phyloP scores from a whole-genome alignment of 1,140 invertebrate genomes.

The Caenorhabditis latens region DNA sequence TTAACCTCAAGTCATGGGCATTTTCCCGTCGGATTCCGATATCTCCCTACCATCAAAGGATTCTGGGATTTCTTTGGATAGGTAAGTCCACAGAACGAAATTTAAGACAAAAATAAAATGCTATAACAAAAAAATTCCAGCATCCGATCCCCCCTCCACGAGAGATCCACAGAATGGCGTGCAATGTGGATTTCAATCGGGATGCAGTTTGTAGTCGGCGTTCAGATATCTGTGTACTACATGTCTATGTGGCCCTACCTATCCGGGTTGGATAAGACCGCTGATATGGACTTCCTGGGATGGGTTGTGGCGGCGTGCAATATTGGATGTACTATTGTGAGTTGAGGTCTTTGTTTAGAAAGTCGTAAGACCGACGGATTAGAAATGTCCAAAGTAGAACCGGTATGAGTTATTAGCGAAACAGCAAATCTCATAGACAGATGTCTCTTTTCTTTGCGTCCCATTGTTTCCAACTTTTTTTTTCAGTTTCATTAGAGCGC shows the following conservation, averaged over 20 bases:
- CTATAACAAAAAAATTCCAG: neutral
- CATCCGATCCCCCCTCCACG: conserved; percentile 2
- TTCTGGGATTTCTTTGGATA: conserved; percentile 26
- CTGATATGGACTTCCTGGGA: conserved; percentile 65
- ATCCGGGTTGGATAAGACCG: conserved; percentile 60
- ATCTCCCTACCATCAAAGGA: conserved; percentile 12
- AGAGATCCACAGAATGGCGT: conserved; percentile 44
- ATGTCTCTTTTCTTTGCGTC: too few species aligned
- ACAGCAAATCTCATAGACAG: too few species aligned
- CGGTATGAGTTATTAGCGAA: too few species aligned
- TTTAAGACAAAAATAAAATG: neutral
- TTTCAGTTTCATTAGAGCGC: too few species aligned
- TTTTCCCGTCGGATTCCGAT: conserved; percentile 6
- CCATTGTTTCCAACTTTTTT: too few species aligned
- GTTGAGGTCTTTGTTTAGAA: neutral
- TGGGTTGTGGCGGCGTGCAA: conserved; percentile 64
- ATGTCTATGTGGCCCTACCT: conserved; percentile 68
- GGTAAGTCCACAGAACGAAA: neutral
- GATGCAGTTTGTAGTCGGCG: conserved; percentile 60
- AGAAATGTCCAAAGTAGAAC: too few species aligned
- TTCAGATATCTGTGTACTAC: conserved; percentile 65
- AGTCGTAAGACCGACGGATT: too few species aligned
- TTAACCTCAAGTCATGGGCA: neutral
- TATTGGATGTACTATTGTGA: conserved; percentile 53
- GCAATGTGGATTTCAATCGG: conserved; percentile 50